These are phyloP conservation scores for Chalcosyrphus nemorum DNA, from an alignment of 2,888 invertebrate species.

Conservation along the genomic window DNA sequence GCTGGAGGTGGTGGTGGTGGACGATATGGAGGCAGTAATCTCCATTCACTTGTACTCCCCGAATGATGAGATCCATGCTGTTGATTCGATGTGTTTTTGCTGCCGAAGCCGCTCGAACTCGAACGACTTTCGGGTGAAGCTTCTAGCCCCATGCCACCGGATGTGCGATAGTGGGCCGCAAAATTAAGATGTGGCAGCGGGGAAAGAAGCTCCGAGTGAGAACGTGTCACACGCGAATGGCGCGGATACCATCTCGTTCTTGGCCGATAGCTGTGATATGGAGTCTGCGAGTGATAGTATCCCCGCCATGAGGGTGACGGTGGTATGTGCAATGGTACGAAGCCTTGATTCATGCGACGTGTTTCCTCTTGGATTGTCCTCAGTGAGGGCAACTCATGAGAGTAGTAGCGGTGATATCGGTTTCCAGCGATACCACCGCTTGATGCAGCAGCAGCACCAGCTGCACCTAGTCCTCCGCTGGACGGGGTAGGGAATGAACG, in stretches of 20 bases:
- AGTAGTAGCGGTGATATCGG: constrained; percentile 83
- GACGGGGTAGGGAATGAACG: constrained; percentile 90
- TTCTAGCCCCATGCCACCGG: constrained; percentile 83
- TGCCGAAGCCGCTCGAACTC: constrained; percentile 94
- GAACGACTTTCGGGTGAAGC: constrained; percentile 94
- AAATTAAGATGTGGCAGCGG: constrained; percentile 84
- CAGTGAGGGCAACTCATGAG: constrained; percentile 88
- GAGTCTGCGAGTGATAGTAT: constrained; percentile 81
- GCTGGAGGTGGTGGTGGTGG: constrained; percentile 86
- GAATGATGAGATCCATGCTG: constrained; percentile 90
- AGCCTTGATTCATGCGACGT: constrained; percentile 83
- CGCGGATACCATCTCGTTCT: constrained; percentile 86
- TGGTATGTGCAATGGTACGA: constrained; percentile 86
- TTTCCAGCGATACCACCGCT: constrained; percentile 82
- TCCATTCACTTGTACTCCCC: constrained; percentile 90
- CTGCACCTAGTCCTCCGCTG: constrained; percentile 80
- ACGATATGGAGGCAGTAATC: constrained; percentile 88
- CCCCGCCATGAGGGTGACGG: constrained; percentile 84
- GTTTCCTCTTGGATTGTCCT: constrained; percentile 89
- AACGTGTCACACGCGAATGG: constrained; percentile 86
- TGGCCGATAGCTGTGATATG: constrained; percentile 83
- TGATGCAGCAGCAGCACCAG: constrained; percentile 79
- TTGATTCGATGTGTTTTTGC: constrained; percentile 91
- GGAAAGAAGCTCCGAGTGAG: constrained; percentile 86
- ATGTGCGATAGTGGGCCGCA: constrained; percentile 73